phyloP scores from a whole-genome alignment of 1,140 invertebrate species.

The Calephelis nemesis region DNA sequence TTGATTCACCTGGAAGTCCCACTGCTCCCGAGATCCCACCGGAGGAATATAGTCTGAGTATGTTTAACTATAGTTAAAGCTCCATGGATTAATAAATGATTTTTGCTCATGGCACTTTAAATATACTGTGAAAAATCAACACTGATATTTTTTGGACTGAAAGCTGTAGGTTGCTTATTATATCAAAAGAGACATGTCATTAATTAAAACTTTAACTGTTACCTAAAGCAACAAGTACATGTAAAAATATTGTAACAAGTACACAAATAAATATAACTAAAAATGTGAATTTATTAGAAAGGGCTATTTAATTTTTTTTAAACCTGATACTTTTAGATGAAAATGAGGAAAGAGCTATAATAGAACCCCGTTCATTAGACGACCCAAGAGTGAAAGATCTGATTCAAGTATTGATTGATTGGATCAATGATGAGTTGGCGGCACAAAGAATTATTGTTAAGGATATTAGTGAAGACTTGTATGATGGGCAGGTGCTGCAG shows the following conservation, averaged over 20 bases:
- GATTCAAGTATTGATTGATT: conserved; percentile 94
- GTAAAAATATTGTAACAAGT: too few relatives aligned
- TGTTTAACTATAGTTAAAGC: conserved; percentile 42
- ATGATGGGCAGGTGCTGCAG: conserved; percentile 98
- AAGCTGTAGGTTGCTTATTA: too few relatives aligned
- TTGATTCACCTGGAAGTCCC: conserved; percentile 95
- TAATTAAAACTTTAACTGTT: too few relatives aligned
- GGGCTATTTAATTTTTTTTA: conserved; percentile 1
- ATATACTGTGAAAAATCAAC: too few relatives aligned
- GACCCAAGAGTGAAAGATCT: conserved; percentile 94
- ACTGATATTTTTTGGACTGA: too few relatives aligned
- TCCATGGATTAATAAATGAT: too few relatives aligned
- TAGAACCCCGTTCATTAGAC: conserved; percentile 92
- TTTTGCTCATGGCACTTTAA: too few relatives aligned
- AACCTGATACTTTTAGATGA: conserved; percentile 84
- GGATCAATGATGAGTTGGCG: conserved; percentile 99
- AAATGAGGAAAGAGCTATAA: conserved; percentile 97
- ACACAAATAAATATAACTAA: too few relatives aligned
- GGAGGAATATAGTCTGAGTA: conserved; percentile 94
- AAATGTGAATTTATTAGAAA: background rate
- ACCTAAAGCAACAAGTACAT: too few relatives aligned
- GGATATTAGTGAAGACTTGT: conserved; percentile 97
- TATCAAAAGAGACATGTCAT: too few relatives aligned
- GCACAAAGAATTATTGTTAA: conserved; percentile 98
- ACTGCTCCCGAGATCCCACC: conserved; percentile 91